Conservation (phyloP, 2,888 invertebrate species). For the Halictus quadricinctus region DNA sequence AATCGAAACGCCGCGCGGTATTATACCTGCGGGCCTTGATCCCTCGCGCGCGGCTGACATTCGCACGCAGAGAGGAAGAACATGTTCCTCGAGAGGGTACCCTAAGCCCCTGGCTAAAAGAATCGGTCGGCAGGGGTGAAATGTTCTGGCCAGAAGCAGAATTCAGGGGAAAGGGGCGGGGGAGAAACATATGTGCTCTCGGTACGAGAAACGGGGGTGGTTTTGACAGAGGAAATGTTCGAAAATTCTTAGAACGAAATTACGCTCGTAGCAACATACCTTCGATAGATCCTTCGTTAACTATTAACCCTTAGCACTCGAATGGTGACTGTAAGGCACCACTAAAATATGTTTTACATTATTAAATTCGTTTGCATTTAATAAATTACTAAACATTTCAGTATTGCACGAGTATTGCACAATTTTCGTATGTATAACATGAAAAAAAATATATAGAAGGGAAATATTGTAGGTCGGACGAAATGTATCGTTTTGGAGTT, state of each 20-base stretch:
- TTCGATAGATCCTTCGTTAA: too few relatives aligned
- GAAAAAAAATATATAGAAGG: too few relatives aligned
- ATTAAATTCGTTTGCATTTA: too few relatives aligned
- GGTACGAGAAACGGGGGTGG: background rate
- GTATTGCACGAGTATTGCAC: too few relatives aligned
- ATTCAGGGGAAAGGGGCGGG: slow-evolving; percentile 8
- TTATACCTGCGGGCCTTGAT: slow-evolving; percentile 46
- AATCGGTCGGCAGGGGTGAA: slow-evolving; percentile 27
- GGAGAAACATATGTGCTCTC: slow-evolving; percentile 14
- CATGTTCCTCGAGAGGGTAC: slow-evolving; percentile 39
- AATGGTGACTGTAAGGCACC: too few relatives aligned
- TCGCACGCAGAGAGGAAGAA: slow-evolving; percentile 38
- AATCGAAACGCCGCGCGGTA: slow-evolving; percentile 29
- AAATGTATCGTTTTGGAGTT: too few relatives aligned
- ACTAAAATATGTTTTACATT: too few relatives aligned
- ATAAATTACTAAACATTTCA: too few relatives aligned
- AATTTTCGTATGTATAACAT: too few relatives aligned
- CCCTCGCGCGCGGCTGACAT: slow-evolving; percentile 33
- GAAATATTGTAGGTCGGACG: too few relatives aligned
- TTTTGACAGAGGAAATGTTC: background rate
- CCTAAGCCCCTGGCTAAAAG: slow-evolving; percentile 46
- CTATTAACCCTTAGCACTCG: too few relatives aligned
- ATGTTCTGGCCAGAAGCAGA: slow-evolving; percentile 7
- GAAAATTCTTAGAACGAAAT: background rate
- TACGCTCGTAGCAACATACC: background rate